Conservation (phyloP, 2,113 vertebrate genomes). For the Reinhardtius hippoglossoides region DNA sequence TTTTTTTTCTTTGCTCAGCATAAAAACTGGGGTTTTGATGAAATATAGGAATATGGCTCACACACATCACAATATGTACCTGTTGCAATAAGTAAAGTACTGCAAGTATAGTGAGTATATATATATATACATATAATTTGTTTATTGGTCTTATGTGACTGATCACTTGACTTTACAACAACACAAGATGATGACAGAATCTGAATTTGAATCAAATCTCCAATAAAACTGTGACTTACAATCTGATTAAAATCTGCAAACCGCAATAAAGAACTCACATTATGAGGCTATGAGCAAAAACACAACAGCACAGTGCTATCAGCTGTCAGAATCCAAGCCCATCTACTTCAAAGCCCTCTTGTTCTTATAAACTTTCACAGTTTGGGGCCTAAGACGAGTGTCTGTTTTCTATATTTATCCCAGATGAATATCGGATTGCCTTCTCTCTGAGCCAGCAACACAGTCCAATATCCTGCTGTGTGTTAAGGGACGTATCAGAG, state of each 20-base stretch:
- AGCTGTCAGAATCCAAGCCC: slow-evolving; percentile 45
- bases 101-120: too few relatives aligned
- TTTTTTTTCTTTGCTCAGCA: not conserved
- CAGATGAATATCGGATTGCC: slow-evolving; percentile 62
- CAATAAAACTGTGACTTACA: not conserved
- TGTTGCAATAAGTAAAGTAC: too few relatives aligned
- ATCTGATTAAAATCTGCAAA: slow-evolving; percentile 7
- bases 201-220: not conserved
- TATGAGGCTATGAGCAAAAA: slow-evolving; percentile 40
- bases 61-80: not conserved
- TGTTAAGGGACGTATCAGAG: slow-evolving; percentile 47
- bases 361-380: slow-evolving; percentile 46
- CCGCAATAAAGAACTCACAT: not conserved
- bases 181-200: too few relatives aligned
- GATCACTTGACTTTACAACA: too few relatives aligned
- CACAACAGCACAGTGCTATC: slow-evolving; percentile 29
- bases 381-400: slow-evolving; percentile 44
- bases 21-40: not conserved
- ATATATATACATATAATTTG: too few relatives aligned
- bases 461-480: slow-evolving; percentile 65
- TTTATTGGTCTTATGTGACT: too few relatives aligned
- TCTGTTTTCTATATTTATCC: slow-evolving; percentile 73
- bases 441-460: slow-evolving; percentile 34
- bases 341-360: slow-evolving; percentile 59
- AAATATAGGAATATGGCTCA: not conserved